Percentiles rank a stretch among this genome's conserved stretches.
Evolutionary conservation across 2,113 vertebrate genomes (phyloP).

Genomic region (Stegostoma tigrinum): DNA sequence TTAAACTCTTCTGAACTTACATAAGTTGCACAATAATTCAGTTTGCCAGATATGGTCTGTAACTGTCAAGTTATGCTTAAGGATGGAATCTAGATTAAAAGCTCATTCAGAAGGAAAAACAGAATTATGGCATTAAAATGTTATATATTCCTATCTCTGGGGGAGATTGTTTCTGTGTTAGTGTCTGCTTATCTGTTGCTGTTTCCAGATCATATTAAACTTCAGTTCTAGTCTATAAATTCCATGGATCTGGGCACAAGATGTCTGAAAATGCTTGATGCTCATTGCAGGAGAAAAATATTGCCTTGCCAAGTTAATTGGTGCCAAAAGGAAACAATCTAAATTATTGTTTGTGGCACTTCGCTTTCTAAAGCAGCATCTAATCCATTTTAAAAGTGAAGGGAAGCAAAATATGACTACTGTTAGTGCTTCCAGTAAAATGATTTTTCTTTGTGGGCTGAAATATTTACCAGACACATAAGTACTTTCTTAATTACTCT

Average conservation of each 20-base stretch:
- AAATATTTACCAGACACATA: not conserved
- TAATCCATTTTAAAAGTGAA: not conserved
- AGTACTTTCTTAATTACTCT: not conserved
- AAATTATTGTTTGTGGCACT: not conserved
- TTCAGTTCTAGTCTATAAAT: slow-evolving; percentile 6
- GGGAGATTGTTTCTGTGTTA: not conserved
- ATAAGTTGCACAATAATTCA: not conserved
- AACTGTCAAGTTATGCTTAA: not conserved
- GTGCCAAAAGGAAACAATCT: not conserved
- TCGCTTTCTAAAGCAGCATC: not conserved
- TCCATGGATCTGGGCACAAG: not conserved
- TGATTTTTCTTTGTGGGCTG: not conserved
- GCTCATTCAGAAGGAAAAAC: not conserved
- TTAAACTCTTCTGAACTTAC: slow-evolving; percentile 5
- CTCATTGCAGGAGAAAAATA: slow-evolving; percentile 1
- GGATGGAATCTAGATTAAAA: not conserved
- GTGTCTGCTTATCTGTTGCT: not conserved
- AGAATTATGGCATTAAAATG: not conserved
- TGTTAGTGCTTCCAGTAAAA: not conserved
- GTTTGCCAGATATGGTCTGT: not conserved
- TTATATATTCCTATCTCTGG: not conserved
- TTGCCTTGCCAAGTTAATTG: slow-evolving; percentile 21
- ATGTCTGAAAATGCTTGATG: slow-evolving; percentile 15
- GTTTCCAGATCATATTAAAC: not conserved
- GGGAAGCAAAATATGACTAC: not conserved